Conservation (phyloP, 2,888 invertebrate species). For the Timandra comae region DNA sequence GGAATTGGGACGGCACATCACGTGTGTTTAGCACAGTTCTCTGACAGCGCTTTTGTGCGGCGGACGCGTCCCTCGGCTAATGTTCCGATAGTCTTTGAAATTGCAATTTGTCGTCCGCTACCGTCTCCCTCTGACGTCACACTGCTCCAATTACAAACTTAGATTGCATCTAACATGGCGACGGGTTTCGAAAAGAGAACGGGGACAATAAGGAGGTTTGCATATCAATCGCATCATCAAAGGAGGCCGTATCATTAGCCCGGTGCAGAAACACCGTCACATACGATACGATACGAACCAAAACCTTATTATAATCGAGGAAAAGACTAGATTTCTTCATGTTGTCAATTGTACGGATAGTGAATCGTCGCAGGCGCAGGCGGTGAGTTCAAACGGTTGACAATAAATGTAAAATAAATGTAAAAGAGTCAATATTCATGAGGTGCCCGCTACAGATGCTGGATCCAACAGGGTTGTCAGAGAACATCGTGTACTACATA, state of each 20-base stretch:
- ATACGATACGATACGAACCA: too few species aligned
- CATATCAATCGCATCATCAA: slow-evolving; percentile 67
- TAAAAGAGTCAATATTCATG: slow-evolving; percentile 62
- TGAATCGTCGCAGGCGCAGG: slow-evolving; percentile 40
- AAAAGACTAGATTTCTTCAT: slow-evolving; percentile 17
- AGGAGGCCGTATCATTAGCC: slow-evolving; percentile 57
- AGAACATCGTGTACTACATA: too few species aligned
- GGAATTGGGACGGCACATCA: slow-evolving; percentile 48
- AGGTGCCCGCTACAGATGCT: slow-evolving; percentile 41
- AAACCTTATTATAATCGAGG: slow-evolving; percentile 10
- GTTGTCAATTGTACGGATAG: slow-evolving; percentile 22
- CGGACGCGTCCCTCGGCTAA: background rate
- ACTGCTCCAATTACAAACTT: background rate
- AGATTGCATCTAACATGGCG: slow-evolving; percentile 1
- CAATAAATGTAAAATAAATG: slow-evolving; percentile 54
- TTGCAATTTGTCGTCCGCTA: slow-evolving; percentile 1
- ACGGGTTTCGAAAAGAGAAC: slow-evolving; percentile 1
- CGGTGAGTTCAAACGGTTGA: slow-evolving; percentile 53
- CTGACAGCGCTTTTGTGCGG: background rate
- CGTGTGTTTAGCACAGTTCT: slow-evolving; percentile 2
- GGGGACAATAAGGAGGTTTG: slow-evolving; percentile 55
- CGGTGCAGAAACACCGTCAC: slow-evolving; percentile 15
- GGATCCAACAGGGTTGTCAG: slow-evolving; percentile 31
- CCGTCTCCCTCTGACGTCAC: background rate
- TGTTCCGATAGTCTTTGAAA: background rate